These are phyloP conservation scores for Manacus vitellinus DNA, from an alignment of 2,113 vertebrate species.

Conservation along the genomic window DNA sequence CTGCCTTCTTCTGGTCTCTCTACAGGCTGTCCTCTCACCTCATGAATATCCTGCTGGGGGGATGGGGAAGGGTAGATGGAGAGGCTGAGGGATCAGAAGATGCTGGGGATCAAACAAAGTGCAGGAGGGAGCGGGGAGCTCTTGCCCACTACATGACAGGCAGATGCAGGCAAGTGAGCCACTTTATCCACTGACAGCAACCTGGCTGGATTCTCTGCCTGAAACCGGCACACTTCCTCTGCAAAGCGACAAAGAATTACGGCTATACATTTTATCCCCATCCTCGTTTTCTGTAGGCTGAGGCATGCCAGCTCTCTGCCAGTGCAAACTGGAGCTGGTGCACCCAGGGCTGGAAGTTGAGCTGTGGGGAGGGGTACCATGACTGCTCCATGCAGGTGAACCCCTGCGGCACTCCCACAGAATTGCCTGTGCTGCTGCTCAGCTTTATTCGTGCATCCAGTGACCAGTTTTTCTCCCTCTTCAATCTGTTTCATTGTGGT, in stretches of 20 bases:
- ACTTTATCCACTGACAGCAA: constrained; percentile 5
- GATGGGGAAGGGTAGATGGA: not conserved
- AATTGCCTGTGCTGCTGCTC: rapidly evolving
- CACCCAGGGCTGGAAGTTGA: not conserved
- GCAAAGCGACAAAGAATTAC: rapidly evolving
- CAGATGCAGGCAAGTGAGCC: not conserved
- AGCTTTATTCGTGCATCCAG: not conserved
- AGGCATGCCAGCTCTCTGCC: not conserved
- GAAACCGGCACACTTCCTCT: not conserved
- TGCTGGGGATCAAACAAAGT: not conserved
- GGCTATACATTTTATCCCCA: not conserved
- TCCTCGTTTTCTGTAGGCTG: not conserved
- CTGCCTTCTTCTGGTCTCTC: constrained; percentile 22
- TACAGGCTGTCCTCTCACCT: not conserved
- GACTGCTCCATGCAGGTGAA: not conserved
- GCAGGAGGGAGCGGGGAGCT: not conserved
- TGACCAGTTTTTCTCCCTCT: not conserved
- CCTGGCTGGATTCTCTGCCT: not conserved
- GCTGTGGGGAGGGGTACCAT: not conserved
- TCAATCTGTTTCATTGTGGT: not conserved
- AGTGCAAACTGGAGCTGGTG: not conserved
- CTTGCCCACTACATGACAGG: rapidly evolving
- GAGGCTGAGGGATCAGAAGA: not conserved
- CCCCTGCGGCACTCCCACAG: not conserved
- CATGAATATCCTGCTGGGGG: not conserved